Percentiles rank a stretch among this genome's conserved stretches.
Evolutionary conservation across 2,797 vertebrate species (phyloP).

Genomic region (Urocyon cinereoargenteus): DNA sequence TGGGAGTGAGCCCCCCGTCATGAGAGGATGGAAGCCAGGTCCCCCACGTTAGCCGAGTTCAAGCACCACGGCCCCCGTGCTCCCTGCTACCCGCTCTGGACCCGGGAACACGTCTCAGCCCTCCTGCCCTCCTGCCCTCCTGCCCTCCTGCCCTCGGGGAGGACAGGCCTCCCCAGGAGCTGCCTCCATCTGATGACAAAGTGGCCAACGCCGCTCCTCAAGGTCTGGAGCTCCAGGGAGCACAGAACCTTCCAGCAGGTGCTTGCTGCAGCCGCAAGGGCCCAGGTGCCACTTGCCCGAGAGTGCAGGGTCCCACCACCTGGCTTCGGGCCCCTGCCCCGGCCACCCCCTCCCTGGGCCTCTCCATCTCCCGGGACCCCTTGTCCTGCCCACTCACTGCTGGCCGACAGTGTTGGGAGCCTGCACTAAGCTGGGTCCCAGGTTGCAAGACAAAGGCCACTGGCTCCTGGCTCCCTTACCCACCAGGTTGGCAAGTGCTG

Average conservation of each 20-base stretch:
- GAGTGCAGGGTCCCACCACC: neutral
- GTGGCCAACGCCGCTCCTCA: accelerated
- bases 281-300: neutral
- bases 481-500: neutral
- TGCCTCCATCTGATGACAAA: accelerated
- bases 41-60: accelerated
- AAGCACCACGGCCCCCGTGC: neutral
- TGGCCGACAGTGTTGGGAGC: too few species aligned
- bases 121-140: neutral
- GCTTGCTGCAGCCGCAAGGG: neutral
- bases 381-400: neutral
- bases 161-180: neutral
- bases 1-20: neutral
- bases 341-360: neutral
- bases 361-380: neutral
- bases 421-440: neutral
- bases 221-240: neutral
- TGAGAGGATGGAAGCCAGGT: neutral
- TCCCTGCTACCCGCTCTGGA: neutral
- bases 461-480: neutral
- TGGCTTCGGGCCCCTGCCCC: too few species aligned
- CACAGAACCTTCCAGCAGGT: neutral
- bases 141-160: neutral
- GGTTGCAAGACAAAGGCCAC: neutral
- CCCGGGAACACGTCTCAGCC: too few species aligned